These are phyloP conservation scores for Indicator maculatus DNA, from an alignment of 2,113 vertebrate genomes.

Conservation along the genomic window DNA sequence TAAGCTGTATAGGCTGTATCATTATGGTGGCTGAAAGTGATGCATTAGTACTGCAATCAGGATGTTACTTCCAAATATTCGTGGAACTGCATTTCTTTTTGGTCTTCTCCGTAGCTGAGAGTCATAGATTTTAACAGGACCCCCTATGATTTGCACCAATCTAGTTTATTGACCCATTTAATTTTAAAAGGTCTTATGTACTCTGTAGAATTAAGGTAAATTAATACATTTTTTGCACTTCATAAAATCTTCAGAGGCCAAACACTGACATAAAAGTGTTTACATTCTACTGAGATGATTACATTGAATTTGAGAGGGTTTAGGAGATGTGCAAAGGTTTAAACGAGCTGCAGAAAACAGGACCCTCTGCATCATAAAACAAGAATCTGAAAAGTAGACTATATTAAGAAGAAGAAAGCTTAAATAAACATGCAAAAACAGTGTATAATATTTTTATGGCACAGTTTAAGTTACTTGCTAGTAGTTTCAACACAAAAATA, in stretches of 20 bases:
- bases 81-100: background rate
- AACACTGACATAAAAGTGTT: background rate
- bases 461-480: background rate
- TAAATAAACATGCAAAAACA: background rate
- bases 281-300: constrained; percentile 4
- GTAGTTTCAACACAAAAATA: constrained; percentile 17
- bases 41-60: background rate
- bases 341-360: background rate
- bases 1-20: background rate
- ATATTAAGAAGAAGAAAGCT: background rate
- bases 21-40: background rate
- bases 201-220: constrained; percentile 36
- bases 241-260: constrained; percentile 34
- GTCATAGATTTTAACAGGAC: background rate
- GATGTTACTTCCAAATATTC: background rate
- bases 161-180: constrained; percentile 15
- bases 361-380: background rate
- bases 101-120: background rate
- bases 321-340: background rate
- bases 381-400: background rate
- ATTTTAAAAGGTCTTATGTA: constrained; percentile 8
- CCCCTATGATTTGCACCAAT: background rate
- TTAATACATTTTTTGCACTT: constrained; percentile 34
- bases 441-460: background rate
- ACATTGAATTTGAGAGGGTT: background rate